Percentiles rank a stretch among this genome's conserved stretches.
Conservation (phyloP, 2,888 invertebrate species). For the Elegia similella region DNA sequence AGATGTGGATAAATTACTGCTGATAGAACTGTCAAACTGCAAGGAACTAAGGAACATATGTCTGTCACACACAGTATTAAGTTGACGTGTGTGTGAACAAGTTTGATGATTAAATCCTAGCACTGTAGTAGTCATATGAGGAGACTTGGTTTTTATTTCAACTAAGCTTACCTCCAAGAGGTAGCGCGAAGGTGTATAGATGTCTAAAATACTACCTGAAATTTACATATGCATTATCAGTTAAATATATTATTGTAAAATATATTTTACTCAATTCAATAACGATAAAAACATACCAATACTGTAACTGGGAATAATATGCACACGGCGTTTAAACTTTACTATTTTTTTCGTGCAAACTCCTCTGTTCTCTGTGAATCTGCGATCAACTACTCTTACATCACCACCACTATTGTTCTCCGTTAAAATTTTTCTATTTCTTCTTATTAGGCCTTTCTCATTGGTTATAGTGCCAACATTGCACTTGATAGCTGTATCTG, state of each 20-base stretch:
- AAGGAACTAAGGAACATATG: too few species aligned
- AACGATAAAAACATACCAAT: not conserved
- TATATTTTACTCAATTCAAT: not conserved
- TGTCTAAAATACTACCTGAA: slow-evolving; percentile 32
- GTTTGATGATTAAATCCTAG: too few species aligned
- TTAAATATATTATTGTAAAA: not conserved
- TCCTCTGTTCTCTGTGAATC: slow-evolving; percentile 25
- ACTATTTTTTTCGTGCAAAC: slow-evolving; percentile 42
- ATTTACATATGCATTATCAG: not conserved
- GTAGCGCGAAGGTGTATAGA: slow-evolving; percentile 55
- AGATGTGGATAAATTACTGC: too few species aligned
- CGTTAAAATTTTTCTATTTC: slow-evolving; percentile 15
- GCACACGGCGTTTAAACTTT: slow-evolving; percentile 47
- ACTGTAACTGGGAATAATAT: slow-evolving; percentile 43
- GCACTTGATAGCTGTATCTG: slow-evolving; percentile 34
- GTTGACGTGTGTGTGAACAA: too few species aligned
- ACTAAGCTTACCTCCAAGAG: slow-evolving; percentile 58
- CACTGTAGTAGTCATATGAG: too few species aligned
- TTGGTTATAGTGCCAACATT: slow-evolving; percentile 50
- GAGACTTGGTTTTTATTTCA: too few species aligned
- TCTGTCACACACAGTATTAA: too few species aligned
- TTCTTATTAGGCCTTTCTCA: slow-evolving; percentile 55
- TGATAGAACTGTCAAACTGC: too few species aligned
- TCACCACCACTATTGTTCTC: not conserved
- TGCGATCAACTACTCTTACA: not conserved